These are phyloP conservation scores for Antheraea yamamai DNA, from an alignment of 2,888 invertebrate genomes.

Conservation along the genomic window DNA sequence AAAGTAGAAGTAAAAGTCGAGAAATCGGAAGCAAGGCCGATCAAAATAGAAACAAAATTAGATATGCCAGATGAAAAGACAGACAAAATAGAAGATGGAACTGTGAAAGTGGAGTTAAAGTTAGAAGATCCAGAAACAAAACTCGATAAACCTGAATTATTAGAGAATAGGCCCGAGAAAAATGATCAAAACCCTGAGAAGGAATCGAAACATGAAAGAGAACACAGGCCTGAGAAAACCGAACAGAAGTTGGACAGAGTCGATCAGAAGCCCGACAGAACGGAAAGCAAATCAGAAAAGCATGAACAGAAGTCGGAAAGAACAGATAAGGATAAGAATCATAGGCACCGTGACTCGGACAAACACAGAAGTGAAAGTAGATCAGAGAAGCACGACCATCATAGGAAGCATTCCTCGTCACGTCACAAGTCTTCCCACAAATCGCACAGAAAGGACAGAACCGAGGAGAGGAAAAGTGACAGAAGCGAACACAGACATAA, in stretches of 20 bases:
- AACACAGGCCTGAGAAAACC: constrained; percentile 25
- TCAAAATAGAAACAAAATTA: constrained; percentile 25
- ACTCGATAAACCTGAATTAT: constrained; percentile 32
- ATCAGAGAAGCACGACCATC: constrained; percentile 52
- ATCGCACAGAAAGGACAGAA: constrained; percentile 50
- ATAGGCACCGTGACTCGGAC: constrained; percentile 57
- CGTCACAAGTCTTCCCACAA: constrained; percentile 58
- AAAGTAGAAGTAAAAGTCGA: constrained; percentile 31
- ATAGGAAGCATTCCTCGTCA: constrained; percentile 63
- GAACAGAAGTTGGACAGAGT: constrained; percentile 28
- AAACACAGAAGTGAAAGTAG: constrained; percentile 38
- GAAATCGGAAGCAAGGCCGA: constrained; percentile 27
- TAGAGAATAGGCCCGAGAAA: constrained; percentile 32
- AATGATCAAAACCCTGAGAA: constrained; percentile 24
- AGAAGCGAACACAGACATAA: constrained; percentile 27
- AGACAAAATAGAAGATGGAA: constrained; percentile 28
- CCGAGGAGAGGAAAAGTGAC: constrained; percentile 33
- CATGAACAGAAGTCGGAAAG: constrained; percentile 37
- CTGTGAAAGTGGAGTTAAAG: constrained; percentile 27
- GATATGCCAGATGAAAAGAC: constrained; percentile 35
- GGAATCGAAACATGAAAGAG: constrained; percentile 25
- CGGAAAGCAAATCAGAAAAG: constrained; percentile 31
- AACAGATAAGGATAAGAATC: constrained; percentile 36
- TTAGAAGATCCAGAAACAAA: constrained; percentile 34
- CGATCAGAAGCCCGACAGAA: constrained; percentile 25